Conservation (phyloP, 2,113 vertebrate species). For the Paralichthys olivaceus region DNA sequence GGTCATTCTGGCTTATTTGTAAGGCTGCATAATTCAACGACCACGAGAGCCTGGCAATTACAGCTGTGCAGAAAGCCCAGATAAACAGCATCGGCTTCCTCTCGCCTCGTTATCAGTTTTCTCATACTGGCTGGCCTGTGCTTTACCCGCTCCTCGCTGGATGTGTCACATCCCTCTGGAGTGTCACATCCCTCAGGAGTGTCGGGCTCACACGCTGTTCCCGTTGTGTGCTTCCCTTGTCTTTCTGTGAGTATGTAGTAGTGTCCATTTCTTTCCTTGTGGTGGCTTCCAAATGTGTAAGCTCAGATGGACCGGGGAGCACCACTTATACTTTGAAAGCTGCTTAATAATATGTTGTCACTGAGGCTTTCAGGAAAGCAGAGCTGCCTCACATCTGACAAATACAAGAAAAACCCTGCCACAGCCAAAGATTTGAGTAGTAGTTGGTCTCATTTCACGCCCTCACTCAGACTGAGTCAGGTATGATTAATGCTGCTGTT, state of each 20-base stretch:
- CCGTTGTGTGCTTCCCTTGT: conserved; percentile 21
- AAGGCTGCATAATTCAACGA: conserved; percentile 60
- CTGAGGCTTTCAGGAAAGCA: conserved; percentile 12
- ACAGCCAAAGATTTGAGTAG: conserved; percentile 4
- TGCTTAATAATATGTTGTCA: conserved; percentile 33
- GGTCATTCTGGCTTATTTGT: conserved; percentile 62
- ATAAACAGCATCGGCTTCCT: conserved; percentile 82
- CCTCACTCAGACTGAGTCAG: conserved; percentile 36
- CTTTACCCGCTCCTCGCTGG: conserved; percentile 51
- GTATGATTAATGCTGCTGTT: conserved; percentile 56
- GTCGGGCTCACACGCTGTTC: conserved; percentile 57
- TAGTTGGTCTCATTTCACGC: conserved; percentile 7
- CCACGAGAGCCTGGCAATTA: conserved; percentile 46
- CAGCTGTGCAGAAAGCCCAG: conserved; percentile 68
- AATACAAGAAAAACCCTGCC: conserved; percentile 8
- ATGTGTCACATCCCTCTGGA: conserved; percentile 68
- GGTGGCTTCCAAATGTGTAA: conserved; percentile 20
- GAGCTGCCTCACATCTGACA: conserved; percentile 29
- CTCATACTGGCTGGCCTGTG: conserved; percentile 62
- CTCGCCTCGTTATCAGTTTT: conserved; percentile 76
- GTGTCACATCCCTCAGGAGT: conserved; percentile 55
- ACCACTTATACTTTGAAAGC: conserved; percentile 28
- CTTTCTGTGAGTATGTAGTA: conserved; percentile 18
- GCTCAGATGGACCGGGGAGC: conserved; percentile 4
- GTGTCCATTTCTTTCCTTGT: neutral